These are phyloP conservation scores for Hyla sarda DNA, from an alignment of 2,113 vertebrate genomes.

Conservation along the genomic window DNA sequence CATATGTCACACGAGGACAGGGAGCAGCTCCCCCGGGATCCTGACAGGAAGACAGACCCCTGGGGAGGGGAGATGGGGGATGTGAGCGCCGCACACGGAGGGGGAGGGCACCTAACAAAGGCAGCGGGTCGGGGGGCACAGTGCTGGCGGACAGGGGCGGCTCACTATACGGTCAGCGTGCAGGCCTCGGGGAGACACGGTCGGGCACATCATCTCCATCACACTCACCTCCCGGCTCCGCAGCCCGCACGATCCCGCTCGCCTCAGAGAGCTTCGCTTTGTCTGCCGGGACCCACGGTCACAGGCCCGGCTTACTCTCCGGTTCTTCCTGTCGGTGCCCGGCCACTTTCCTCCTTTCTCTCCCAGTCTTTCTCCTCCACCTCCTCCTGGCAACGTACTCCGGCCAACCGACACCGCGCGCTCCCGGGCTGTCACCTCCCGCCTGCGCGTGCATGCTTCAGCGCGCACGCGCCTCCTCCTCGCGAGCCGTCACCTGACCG, in stretches of 20 bases:
- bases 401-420: conserved; percentile 49
- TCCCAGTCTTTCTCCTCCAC: background rate
- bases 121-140: background rate
- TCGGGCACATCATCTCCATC: background rate
- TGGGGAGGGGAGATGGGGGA: conserved; percentile 22
- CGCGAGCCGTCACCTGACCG: conserved; percentile 24
- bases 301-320: conserved; percentile 9
- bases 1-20: no score
- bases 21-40: no score
- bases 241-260: background rate
- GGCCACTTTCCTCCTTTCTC: conserved; percentile 14
- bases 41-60: conserved; percentile 43
- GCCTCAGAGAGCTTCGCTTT: background rate
- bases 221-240: conserved; percentile 10
- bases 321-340: conserved; percentile 17
- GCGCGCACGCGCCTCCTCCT: conserved; percentile 2
- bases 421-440: conserved; percentile 30
- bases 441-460: background rate
- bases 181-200: background rate
- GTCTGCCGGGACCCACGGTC: background rate
- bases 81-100: background rate
- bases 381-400: background rate
- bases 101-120: conserved; percentile 27
- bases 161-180: background rate
- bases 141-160: background rate